These are phyloP conservation scores for Tiliqua scincoides DNA, from an alignment of 2,113 vertebrate genomes.

Conservation along the genomic window DNA sequence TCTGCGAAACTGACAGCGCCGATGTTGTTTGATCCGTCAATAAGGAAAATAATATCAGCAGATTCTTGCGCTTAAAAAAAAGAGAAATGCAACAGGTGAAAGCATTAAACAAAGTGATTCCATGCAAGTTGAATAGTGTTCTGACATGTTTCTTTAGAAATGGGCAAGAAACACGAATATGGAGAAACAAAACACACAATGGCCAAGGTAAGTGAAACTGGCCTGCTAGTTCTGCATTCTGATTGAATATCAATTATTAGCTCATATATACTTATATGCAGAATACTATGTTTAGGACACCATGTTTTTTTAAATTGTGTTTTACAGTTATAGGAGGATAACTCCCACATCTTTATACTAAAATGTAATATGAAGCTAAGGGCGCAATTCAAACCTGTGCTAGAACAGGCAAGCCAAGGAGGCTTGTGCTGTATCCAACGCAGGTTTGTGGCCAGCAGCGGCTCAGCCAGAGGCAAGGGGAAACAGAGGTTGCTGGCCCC, in stretches of 20 bases:
- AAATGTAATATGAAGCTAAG: neutral
- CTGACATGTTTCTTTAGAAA: conserved; percentile 84
- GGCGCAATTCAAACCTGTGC: too few species aligned
- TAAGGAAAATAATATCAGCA: conserved; percentile 98
- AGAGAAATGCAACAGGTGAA: conserved; percentile 94
- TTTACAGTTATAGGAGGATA: neutral
- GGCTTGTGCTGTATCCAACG: too few species aligned
- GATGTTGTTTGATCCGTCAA: conserved; percentile 98
- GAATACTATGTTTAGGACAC: neutral
- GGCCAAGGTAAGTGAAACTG: conserved; percentile 60
- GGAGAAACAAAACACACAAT: conserved; percentile 67
- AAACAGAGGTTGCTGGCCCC: too few species aligned
- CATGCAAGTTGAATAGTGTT: conserved; percentile 80
- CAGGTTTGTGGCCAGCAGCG: too few species aligned
- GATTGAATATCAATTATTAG: conserved; percentile 82
- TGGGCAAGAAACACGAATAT: conserved; percentile 84
- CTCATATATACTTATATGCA: neutral
- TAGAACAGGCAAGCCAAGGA: too few species aligned
- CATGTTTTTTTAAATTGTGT: neutral
- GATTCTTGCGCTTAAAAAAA: conserved; percentile 94
- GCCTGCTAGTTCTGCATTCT: conserved; percentile 91
- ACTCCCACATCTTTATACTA: neutral
- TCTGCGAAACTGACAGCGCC: conserved; percentile 90
- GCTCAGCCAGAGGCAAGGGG: too few species aligned
- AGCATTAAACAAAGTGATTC: conserved; percentile 88